A percentile compares a stretch with the other conserved stretches of the same genome.
phyloP scores from a whole-genome alignment of 2,797 vertebrate genomes.

The Pipistrellus pipistrellus region DNA sequence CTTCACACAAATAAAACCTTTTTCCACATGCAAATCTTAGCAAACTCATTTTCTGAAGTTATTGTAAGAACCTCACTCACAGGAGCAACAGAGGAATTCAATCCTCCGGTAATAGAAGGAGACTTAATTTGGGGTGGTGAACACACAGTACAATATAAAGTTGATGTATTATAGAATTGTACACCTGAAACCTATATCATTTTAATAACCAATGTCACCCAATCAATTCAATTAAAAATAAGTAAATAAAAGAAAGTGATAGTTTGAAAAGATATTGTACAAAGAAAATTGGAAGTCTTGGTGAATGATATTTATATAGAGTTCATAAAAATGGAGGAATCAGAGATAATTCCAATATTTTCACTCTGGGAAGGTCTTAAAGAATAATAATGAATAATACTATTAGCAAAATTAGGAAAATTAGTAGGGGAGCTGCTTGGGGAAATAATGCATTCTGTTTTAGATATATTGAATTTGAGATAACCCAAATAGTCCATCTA shows the following conservation, averaged over 20 bases:
- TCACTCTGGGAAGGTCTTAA: not conserved
- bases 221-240: not conserved
- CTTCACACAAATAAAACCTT: too few species aligned
- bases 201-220: not conserved
- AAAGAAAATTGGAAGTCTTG: not conserved
- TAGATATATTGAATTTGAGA: not conserved
- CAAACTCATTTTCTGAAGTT: too few species aligned
- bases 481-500: not conserved
- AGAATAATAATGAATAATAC: not conserved
- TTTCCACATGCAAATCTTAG: too few species aligned
- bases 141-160: not conserved
- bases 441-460: not conserved
- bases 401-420: slow-evolving; percentile 6
- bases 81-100: too few species aligned
- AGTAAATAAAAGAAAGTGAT: not conserved
- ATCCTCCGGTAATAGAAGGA: not conserved
- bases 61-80: too few species aligned
- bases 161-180: not conserved
- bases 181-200: not conserved
- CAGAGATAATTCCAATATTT: not conserved
- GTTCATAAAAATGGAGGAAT: not conserved
- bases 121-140: not conserved
- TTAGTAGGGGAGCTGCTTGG: not conserved
- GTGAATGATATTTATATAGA: not conserved
- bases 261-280: not conserved